Evolutionary conservation across 2,888 invertebrate species (phyloP).

Genomic region (Xiphydria camelus): DNA sequence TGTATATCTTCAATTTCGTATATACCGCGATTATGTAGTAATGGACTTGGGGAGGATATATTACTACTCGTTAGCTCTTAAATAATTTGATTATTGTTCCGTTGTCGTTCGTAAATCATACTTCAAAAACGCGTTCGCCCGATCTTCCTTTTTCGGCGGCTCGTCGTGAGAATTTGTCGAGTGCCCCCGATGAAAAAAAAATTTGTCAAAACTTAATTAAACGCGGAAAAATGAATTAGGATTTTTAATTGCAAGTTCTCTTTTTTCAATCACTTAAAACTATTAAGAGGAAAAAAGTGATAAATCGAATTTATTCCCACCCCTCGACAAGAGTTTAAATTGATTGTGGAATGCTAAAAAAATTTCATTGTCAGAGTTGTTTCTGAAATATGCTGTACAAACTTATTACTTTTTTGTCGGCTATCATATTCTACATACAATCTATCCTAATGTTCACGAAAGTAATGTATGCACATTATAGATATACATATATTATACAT

Average conservation of each 20-base stretch:
- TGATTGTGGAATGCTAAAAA: neutral
- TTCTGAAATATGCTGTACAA: constrained; percentile 21
- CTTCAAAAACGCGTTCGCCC: constrained; percentile 4
- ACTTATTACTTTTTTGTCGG: constrained; percentile 14
- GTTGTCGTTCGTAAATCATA: constrained; percentile 21
- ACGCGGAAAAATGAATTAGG: no score
- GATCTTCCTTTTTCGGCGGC: no score
- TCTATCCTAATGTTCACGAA: no score
- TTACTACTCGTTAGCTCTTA: constrained; percentile 15
- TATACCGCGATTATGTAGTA: neutral
- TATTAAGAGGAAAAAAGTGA: no score
- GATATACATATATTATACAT: constrained; percentile 24
- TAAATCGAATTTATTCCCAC: no score
- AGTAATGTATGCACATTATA: no score
- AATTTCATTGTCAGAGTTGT: neutral
- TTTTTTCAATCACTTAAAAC: no score
- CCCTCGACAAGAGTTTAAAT: no score
- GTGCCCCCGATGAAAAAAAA: neutral
- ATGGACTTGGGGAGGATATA: constrained; percentile 12
- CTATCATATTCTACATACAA: constrained; percentile 3
- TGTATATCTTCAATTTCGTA: constrained; percentile 15
- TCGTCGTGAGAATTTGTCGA: neutral
- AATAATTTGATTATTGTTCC: constrained; percentile 28
- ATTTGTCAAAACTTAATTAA: neutral
- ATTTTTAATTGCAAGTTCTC: no score